Evolutionary conservation across 1,140 invertebrate species (phyloP).

Genomic region (Cyphomyrmex costatus): DNA sequence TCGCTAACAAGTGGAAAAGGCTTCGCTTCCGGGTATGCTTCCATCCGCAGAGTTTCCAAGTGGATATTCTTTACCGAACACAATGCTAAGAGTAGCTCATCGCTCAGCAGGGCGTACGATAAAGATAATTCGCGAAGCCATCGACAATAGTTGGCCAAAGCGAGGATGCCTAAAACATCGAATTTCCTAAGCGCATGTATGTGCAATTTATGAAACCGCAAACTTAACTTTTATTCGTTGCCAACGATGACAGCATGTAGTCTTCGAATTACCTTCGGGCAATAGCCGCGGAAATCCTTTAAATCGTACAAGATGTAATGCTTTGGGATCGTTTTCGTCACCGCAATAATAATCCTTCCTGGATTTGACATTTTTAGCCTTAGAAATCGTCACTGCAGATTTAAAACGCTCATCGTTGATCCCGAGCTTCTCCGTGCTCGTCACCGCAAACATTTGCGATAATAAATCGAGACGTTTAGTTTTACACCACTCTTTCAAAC

Average conservation of each 20-base stretch:
- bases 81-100: slow-evolving; percentile 1
- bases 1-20: slow-evolving; percentile 9
- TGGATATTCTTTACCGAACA: slow-evolving; percentile 4
- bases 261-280: slow-evolving; percentile 8
- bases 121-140: slow-evolving; percentile 27
- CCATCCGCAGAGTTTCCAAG: background rate
- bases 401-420: slow-evolving; percentile 15
- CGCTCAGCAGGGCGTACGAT: slow-evolving; percentile 13
- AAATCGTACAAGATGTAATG: background rate
- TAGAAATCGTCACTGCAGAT: background rate
- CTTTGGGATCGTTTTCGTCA: slow-evolving; percentile 7
- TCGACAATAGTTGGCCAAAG: slow-evolving; percentile 4
- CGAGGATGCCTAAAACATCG: slow-evolving; percentile 18
- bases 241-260: background rate
- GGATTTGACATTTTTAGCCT: background rate
- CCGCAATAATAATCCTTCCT: background rate
- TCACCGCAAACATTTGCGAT: slow-evolving; percentile 9
- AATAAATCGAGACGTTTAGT: background rate
- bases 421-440: background rate
- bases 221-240: slow-evolving; percentile 16
- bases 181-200: background rate
- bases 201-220: background rate
- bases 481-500: background rate
- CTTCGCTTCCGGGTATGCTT: slow-evolving; percentile 8
- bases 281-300: slow-evolving; percentile 13